Percentiles rank a stretch among this genome's conserved stretches.
Evolutionary conservation across 1,140 invertebrate species (phyloP).

Genomic region (Drosophila sechellia): DNA sequence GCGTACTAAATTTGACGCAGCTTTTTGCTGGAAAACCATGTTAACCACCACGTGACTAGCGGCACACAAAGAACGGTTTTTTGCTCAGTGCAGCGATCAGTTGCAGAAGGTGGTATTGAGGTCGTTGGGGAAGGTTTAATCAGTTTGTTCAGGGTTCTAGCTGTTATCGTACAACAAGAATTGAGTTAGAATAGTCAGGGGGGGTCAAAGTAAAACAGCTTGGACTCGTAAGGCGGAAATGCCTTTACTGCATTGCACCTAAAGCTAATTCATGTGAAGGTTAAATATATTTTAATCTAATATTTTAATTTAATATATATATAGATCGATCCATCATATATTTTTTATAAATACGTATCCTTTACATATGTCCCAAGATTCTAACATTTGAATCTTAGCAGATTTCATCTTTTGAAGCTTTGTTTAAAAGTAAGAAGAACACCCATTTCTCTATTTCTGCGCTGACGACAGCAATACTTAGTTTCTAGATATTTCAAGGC

Average conservation of each 20-base stretch:
- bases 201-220: background rate
- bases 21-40: slow-evolving; percentile 11
- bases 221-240: background rate
- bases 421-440: too few species aligned
- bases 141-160: background rate
- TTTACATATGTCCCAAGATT: background rate
- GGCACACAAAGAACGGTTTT: slow-evolving; percentile 7
- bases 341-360: too few species aligned
- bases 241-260: too few species aligned
- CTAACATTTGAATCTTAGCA: background rate
- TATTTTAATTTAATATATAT: too few species aligned
- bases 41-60: slow-evolving; percentile 35
- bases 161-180: background rate
- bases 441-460: background rate
- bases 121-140: background rate
- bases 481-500: slow-evolving; percentile 4
- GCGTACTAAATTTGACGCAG: slow-evolving; percentile 4
- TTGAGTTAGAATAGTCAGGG: background rate
- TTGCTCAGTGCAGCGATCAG: background rate
- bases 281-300: too few species aligned
- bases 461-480: background rate
- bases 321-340: too few species aligned
- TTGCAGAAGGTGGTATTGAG: slow-evolving; percentile 3
- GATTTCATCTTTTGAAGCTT: too few species aligned
- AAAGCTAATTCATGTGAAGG: too few species aligned